Evolutionary conservation across 2,888 invertebrate genomes (phyloP).

Genomic region (Drosophila austrosaltans): DNA sequence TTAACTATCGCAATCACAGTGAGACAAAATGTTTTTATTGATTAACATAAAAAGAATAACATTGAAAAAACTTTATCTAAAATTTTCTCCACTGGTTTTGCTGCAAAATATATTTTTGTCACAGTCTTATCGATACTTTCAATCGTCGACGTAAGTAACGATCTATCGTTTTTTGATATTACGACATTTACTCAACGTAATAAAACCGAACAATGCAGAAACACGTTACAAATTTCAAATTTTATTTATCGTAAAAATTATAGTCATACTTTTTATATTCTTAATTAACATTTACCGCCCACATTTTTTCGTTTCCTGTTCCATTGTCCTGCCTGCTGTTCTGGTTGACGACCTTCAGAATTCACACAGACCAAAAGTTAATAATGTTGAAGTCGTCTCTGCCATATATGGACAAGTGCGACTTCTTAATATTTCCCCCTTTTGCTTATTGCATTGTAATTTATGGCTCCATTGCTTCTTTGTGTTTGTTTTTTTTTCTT

Average conservation of each 20-base stretch:
- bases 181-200: not conserved
- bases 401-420: conserved; percentile 14
- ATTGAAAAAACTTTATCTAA: too few relatives aligned
- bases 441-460: not conserved
- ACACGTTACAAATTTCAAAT: conserved; percentile 2
- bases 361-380: not conserved
- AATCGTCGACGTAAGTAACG: not conserved
- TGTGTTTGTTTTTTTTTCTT: conserved; percentile 26
- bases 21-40: too few relatives aligned
- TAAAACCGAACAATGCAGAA: not conserved
- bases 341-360: conserved; percentile 17
- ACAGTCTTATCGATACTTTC: not conserved
- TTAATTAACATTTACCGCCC: conserved; percentile 22
- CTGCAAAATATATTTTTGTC: too few relatives aligned
- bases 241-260: not conserved
- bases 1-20: too few relatives aligned
- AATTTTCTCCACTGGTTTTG: too few relatives aligned
- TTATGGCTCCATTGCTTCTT: not conserved
- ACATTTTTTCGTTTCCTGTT: conserved; percentile 19
- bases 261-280: not conserved
- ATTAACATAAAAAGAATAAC: too few relatives aligned
- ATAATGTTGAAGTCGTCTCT: conserved; percentile 4
- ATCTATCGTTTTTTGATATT: not conserved
- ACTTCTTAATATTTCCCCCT: not conserved
- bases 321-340: conserved; percentile 21